Percentiles rank a stretch among this genome's conserved stretches.
Conservation (phyloP, 1,140 invertebrate genomes). For the Pogonomyrmex barbatus region DNA sequence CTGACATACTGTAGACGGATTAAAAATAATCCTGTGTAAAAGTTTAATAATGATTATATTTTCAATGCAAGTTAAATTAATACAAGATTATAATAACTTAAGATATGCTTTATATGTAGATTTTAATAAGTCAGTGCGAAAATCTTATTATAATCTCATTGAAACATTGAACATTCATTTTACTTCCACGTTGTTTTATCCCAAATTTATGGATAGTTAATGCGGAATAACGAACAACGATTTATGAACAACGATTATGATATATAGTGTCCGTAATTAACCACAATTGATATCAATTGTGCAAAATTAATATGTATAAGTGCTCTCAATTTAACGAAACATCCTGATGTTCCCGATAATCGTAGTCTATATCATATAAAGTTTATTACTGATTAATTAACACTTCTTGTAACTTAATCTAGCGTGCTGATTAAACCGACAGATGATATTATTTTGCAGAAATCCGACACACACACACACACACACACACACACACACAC, state of each 20-base stretch:
- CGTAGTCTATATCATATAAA: background rate
- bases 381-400: slow-evolving; percentile 49
- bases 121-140: background rate
- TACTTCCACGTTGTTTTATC: background rate
- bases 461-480: background rate
- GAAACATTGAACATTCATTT: slow-evolving; percentile 14
- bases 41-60: background rate
- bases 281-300: slow-evolving; percentile 4
- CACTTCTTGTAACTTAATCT: slow-evolving; percentile 8
- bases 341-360: slow-evolving; percentile 1
- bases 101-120: background rate
- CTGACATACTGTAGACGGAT: background rate
- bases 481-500: background rate
- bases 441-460: background rate
- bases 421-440: background rate
- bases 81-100: background rate
- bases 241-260: background rate
- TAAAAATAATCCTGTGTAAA: background rate
- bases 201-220: background rate
- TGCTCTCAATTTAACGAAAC: slow-evolving; percentile 2
- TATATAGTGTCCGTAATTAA: background rate
- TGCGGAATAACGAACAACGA: background rate
- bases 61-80: background rate
- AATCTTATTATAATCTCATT: background rate
- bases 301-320: slow-evolving; percentile 17